phyloP scores from a whole-genome alignment of 2,797 vertebrate genomes.

The Sphenopsis melanotis region DNA sequence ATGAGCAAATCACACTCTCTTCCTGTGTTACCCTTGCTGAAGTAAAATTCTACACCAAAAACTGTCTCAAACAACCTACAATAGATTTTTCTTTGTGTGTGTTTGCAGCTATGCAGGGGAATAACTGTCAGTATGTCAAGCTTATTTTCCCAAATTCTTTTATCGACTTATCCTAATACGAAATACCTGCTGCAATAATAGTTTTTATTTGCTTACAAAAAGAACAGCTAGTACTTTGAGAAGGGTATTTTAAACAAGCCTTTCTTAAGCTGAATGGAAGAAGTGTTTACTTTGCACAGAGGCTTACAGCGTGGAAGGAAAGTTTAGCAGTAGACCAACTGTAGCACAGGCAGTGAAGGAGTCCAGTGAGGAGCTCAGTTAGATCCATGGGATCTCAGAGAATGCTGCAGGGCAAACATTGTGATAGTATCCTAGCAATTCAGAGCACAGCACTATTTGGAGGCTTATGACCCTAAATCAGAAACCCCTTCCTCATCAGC shows the following conservation, averaged over 20 bases:
- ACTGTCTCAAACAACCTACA: not conserved
- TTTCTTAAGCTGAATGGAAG: not conserved
- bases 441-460: not conserved
- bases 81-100: not conserved
- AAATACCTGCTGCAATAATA: not conserved
- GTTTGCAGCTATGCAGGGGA: not conserved
- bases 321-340: not conserved
- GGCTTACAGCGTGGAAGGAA: not conserved
- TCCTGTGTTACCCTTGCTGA: not conserved
- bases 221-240: not conserved
- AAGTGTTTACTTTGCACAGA: not conserved
- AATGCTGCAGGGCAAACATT: not conserved
- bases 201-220: not conserved
- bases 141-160: not conserved
- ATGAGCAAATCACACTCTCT: not conserved
- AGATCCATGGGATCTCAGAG: not conserved
- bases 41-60: not conserved
- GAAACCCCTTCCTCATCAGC: not conserved
- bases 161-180: not conserved
- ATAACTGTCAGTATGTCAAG: not conserved
- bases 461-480: not conserved
- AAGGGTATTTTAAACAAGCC: not conserved
- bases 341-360: not conserved
- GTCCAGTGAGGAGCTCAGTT: not conserved
- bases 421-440: not conserved